Evolutionary conservation across 2,888 invertebrate genomes (phyloP).

Genomic region (Athalia rosae): DNA sequence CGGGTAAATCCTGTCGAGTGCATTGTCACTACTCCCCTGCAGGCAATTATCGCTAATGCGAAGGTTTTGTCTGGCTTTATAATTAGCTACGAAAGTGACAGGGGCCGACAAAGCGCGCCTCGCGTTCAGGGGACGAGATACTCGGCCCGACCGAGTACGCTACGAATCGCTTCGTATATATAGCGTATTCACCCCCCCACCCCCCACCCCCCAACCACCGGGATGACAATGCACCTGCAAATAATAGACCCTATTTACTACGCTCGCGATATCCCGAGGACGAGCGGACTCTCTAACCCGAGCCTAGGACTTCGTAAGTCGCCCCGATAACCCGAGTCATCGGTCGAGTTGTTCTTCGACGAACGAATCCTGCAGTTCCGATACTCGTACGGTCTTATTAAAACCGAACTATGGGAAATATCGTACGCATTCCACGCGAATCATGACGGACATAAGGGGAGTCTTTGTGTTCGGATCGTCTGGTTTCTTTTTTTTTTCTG

Average conservation of each 20-base stretch:
- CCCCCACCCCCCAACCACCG: constrained; percentile 16
- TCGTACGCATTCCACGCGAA: no score
- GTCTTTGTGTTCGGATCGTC: no score
- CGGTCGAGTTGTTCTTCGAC: no score
- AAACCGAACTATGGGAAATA: no score
- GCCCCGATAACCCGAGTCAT: no score
- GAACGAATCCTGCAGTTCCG: no score
- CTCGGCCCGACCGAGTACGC: constrained; percentile 20
- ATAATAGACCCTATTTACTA: constrained; percentile 53
- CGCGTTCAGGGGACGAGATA: constrained; percentile 26
- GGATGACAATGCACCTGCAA: constrained; percentile 58
- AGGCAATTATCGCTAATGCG: constrained; percentile 63
- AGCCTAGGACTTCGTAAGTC: no score
- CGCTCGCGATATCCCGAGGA: constrained; percentile 24
- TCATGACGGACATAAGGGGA: no score
- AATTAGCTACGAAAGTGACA: constrained; percentile 64
- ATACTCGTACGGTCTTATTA: no score
- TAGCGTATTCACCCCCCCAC: constrained; percentile 34
- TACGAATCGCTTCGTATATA: constrained; percentile 25
- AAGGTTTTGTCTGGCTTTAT: constrained; percentile 63
- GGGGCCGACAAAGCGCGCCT: constrained; percentile 61
- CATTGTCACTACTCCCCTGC: constrained; percentile 50
- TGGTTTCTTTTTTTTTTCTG: not conserved
- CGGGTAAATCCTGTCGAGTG: constrained; percentile 49
- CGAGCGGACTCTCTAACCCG: no score